Conservation (phyloP, 2,888 invertebrate genomes). For the Chloroclystis v-ata region DNA sequence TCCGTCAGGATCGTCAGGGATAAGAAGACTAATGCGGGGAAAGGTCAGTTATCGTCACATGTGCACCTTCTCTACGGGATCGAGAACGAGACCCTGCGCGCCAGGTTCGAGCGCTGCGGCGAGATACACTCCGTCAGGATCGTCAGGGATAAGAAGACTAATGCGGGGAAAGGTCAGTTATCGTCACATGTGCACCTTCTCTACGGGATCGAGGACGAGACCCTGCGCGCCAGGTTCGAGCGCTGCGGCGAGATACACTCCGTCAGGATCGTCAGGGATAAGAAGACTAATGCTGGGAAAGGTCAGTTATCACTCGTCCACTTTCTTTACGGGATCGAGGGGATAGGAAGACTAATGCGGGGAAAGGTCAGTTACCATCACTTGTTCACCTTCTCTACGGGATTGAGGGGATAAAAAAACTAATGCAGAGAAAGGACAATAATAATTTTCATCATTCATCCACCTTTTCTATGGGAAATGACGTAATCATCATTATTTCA, state of each 20-base stretch:
- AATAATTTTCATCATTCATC: too few species aligned
- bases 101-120: conserved; percentile 84
- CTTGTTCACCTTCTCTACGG: conserved; percentile 85
- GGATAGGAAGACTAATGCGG: conserved; percentile 82
- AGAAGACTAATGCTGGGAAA: conserved; percentile 83
- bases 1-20: conserved; percentile 85
- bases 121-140: conserved; percentile 83
- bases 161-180: conserved; percentile 86
- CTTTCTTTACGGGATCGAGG: conserved; percentile 82
- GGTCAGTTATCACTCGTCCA: too few species aligned
- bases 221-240: conserved; percentile 81
- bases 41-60: too few species aligned
- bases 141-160: conserved; percentile 82
- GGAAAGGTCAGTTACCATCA: conserved; percentile 83
- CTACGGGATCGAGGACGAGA: conserved; percentile 83
- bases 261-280: conserved; percentile 84
- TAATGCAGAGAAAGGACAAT: conserved; percentile 83
- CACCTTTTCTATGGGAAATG: conserved; percentile 86
- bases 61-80: conserved; percentile 83
- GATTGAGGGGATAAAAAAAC: conserved; percentile 81
- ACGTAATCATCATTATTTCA: too few species aligned
- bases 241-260: conserved; percentile 84
- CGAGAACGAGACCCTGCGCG: conserved; percentile 82
- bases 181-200: too few species aligned
- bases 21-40: conserved; percentile 82